Evolutionary conservation across 1,140 invertebrate genomes (phyloP), one percentile per base, ranked within the genome.

Genomic region (Hirudo medicinalis): DNA sequence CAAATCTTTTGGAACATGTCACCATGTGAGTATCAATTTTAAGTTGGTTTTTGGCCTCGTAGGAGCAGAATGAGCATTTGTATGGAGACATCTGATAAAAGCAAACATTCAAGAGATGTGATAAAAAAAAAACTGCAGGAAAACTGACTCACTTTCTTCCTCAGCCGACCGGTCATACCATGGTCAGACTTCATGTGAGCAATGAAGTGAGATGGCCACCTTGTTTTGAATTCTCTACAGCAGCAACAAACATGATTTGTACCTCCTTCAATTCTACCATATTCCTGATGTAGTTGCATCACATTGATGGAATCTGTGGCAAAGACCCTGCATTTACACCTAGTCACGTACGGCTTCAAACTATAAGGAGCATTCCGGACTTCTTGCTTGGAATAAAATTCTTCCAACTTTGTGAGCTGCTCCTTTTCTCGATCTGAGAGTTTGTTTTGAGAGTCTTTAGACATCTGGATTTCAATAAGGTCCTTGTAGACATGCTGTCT

Each of bases 401-500:
- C 70, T 36, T 63, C 67, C 73, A 74, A 55, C 36, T 71, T 74
- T n/a, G 71, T 32, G 40, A 74, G 67, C 49, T 74, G 73, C 54
- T 71, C 55, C 49, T 68, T 72, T 53, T 74, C 73, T n/a, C 70
- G 71, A 17, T 74, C 70, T 17, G 49, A 43, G 27, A 74, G 53
- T 40, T 67, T 71, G 25, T 74, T 68, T 49, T 71, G 36, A 9
- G 70, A 27, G 36, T 71, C 49, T 71, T 74, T 74, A 0, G 55
- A 36, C 17, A 49, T 54, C 54, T 74, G 73, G 11, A 74, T 72
- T 25, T 63, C 29, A 43, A 74, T 71, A 22, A 74, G 67, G 54
- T 74, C 73, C 32, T 74, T 74, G 70, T 74, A 74, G 49, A 74
- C 73, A 8, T 71, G 70, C 67, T 74, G 57, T 69, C 70, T 67